phyloP scores from a whole-genome alignment of 1,140 invertebrate genomes.

The Drosophila yakuba region DNA sequence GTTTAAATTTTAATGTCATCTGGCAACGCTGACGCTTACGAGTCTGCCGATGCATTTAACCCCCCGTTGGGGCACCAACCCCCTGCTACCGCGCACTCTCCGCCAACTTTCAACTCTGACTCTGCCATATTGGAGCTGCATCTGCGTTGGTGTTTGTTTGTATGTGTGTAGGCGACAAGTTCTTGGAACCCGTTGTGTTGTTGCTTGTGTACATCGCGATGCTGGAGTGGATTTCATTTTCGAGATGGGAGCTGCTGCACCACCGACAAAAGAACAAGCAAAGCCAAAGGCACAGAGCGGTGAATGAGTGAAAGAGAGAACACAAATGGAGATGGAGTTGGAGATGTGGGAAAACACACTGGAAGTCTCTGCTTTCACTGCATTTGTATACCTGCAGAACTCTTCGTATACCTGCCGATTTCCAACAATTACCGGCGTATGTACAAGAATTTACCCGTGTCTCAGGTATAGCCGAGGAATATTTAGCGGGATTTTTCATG shows the following conservation, averaged over 20 bases:
- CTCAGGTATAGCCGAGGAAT: conserved; percentile 17
- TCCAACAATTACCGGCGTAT: conserved; percentile 46
- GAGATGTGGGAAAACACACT: conserved; percentile 21
- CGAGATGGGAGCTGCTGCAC: conserved; percentile 24
- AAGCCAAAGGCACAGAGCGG: conserved; percentile 7
- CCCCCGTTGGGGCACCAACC: not conserved
- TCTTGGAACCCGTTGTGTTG: conserved; percentile 68
- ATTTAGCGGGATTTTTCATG: conserved; percentile 24
- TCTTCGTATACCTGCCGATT: conserved; percentile 24
- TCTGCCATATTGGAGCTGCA: conserved; percentile 41
- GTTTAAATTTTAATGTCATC: conserved; percentile 31
- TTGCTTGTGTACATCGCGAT: conserved; percentile 22
- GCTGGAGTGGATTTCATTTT: conserved; percentile 11
- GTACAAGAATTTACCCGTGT: conserved; percentile 40
- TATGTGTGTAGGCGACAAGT: conserved; percentile 44
- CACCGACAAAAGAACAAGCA: conserved; percentile 4
- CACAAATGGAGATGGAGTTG: conserved; percentile 35
- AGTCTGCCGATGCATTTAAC: conserved; percentile 13
- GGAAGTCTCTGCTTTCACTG: conserved; percentile 58
- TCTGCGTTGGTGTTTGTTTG: conserved; percentile 15
- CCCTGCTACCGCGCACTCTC: not conserved
- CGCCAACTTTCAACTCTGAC: conserved; percentile 14
- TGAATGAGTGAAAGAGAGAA: conserved; percentile 1
- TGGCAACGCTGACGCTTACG: conserved; percentile 28
- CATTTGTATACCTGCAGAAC: conserved; percentile 39